Evolutionary conservation across 2,113 vertebrate species (phyloP).

Genomic region (Dasyornis broadbenti): DNA sequence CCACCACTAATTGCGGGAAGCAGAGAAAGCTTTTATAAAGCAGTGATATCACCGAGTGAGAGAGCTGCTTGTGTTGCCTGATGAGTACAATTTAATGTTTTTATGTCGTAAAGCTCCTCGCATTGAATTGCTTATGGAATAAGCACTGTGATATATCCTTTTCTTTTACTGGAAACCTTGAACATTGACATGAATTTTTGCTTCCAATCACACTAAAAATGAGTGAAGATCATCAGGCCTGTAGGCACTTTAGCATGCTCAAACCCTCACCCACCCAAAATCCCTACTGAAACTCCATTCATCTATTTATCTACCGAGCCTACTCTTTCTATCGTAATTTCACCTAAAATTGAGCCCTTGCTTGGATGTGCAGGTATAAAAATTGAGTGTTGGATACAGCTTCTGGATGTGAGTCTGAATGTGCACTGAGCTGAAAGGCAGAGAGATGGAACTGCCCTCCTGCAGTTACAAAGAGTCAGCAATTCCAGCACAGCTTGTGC

Average conservation of each 20-base stretch:
- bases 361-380: neutral
- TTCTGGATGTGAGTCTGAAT: neutral
- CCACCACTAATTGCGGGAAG: neutral
- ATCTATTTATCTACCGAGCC: neutral
- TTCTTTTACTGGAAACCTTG: neutral
- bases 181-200: neutral
- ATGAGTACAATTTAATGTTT: neutral
- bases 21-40: neutral
- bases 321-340: neutral
- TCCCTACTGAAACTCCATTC: neutral
- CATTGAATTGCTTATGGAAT: neutral
- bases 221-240: neutral
- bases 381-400: neutral
- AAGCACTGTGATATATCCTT: neutral
- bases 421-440: neutral
- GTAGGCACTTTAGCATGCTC: neutral
- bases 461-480: neutral
- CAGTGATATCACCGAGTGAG: neutral
- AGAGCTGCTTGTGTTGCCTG: neutral
- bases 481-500: neutral
- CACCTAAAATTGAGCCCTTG: neutral
- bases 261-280: neutral
- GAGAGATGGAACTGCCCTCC: neutral
- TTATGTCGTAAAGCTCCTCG: neutral
- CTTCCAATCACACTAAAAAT: neutral